Conservation (phyloP, 2,797 vertebrate species). For the Chloroceryle amazona region DNA sequence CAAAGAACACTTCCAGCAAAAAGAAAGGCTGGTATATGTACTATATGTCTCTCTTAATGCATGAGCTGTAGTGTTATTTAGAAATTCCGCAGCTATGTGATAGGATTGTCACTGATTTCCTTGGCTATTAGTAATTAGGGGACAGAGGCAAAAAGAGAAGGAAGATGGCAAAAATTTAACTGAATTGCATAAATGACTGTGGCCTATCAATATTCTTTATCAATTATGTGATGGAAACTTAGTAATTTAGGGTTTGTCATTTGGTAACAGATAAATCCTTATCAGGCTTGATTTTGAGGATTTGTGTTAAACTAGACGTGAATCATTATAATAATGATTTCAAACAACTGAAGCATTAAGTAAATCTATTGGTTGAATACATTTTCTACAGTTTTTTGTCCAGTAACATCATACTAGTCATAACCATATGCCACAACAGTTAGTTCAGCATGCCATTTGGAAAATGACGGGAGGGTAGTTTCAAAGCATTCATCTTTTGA, state of each 20-base stretch:
- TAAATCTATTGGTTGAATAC: not conserved
- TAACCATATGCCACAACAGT: not conserved
- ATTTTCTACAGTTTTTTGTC: not conserved
- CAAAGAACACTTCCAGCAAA: not conserved
- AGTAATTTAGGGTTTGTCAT: not conserved
- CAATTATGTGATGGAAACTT: not conserved
- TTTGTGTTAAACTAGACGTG: not conserved
- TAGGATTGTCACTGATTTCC: not conserved
- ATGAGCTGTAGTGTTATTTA: not conserved
- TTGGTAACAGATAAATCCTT: not conserved
- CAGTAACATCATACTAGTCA: not conserved
- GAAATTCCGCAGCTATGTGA: not conserved
- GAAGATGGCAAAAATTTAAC: not conserved
- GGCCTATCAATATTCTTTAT: not conserved
- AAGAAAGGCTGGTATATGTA: not conserved
- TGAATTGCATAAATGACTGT: not conserved
- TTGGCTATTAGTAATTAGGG: not conserved
- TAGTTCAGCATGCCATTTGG: accelerated
- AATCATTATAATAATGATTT: not conserved
- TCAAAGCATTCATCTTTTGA: not conserved
- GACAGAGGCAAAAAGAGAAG: not conserved
- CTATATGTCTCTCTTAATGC: not conserved
- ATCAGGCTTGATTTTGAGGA: not conserved
- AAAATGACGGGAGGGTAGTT: not conserved
- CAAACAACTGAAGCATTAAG: not conserved